Conservation (phyloP, 2,888 invertebrate species). For the Amphimallon solstitiale region DNA sequence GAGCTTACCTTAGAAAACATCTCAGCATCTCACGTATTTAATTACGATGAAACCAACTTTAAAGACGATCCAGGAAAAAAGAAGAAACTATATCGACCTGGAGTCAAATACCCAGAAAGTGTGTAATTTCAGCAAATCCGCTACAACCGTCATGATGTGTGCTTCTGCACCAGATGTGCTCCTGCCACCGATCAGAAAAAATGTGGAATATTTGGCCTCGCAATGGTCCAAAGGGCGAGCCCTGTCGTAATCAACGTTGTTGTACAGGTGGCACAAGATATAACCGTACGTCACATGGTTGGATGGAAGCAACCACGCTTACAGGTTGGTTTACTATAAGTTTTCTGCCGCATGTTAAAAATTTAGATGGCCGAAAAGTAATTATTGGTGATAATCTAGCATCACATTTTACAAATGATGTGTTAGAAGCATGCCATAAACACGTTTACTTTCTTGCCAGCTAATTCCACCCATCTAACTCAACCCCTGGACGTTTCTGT, state of each 20-base stretch:
- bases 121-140: not conserved
- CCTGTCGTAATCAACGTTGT: not conserved
- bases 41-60: not conserved
- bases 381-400: conserved; percentile 1
- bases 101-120: not conserved
- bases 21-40: too few relatives aligned
- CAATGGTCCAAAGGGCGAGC: not conserved
- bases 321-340: not conserved
- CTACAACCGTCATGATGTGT: not conserved
- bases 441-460: not conserved
- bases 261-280: not conserved
- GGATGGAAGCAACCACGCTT: not conserved
- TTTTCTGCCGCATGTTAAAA: not conserved
- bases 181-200: not conserved
- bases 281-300: not conserved
- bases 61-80: not conserved
- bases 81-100: not conserved
- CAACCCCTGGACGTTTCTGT: not conserved
- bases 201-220: not conserved
- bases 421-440: not conserved
- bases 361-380: not conserved
- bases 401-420: not conserved
- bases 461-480: not conserved
- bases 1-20: too few relatives aligned
- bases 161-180: not conserved